Evolutionary conservation across 2,797 vertebrate species (phyloP), one percentile per base, ranked within the genome.

Genomic region (Zenarchopterus dispar): DNA sequence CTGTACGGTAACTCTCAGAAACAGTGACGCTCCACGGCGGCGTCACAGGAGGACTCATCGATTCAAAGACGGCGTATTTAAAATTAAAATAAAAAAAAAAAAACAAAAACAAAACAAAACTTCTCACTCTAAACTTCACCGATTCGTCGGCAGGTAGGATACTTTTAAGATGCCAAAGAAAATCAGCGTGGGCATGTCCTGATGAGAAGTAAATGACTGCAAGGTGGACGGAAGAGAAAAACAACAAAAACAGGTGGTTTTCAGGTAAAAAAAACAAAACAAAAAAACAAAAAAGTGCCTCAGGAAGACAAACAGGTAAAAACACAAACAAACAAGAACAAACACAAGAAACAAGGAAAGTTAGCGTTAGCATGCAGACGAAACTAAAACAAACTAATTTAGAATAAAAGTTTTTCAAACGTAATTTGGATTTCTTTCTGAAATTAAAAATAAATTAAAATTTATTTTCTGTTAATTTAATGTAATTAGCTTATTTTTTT

Each of bases 1-100:
- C 63, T 54, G 2, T 23, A 56, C 22, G 66, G 75, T 78, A 66
- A 60, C 68, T 65, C n/a, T 0, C 67, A 65, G 63, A 75, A 80
- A 74, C 67, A 39, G 56, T 22, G 70, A 56, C 3, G 43, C 75
- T 72, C 31, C 56, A 0, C 60, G 64, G 45, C 39, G 0, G 19
- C 44, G 49, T 70, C n/a, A 77, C 62, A 45, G 53, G 56, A 43
- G 67, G 49, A 48, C 56, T 57, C 13, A 48, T 68, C 39, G 1
- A 49, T 72, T 69, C 52, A 15, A 24, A 7, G 5, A 28, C 8
- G 28, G 8, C 8, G 28, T 7, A 28, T 28, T 28, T 6, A 28
- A 28, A 28, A n/a, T n/a, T n/a, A n/a, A n/a, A n/a, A n/a, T n/a
- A 75, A 67, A 70, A 61, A 68, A 16, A 28, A 41, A 3, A 36